Evolutionary conservation across 2,888 invertebrate genomes (phyloP), one percentile per base, ranked within the genome.

Genomic region (Monopis laevigella): DNA sequence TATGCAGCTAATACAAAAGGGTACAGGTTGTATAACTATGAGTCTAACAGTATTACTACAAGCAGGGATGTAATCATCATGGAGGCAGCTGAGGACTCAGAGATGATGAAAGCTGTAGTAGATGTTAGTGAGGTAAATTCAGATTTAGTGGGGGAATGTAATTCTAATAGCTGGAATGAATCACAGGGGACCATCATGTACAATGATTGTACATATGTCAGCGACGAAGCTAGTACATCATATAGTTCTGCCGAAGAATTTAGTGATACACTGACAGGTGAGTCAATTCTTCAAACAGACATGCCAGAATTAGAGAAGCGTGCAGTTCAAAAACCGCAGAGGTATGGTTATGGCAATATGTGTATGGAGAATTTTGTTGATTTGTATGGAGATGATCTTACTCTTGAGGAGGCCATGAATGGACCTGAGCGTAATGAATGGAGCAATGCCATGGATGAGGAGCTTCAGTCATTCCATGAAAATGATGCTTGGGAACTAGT

Each of bases 21-120:
- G 1, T 46, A 46, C 11, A 16, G 45, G 2, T 26, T 45, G 1
- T 10, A 34, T 7, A 28, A 48, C n/a, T 30, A 35, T 1, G 34
- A 18, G 4, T 11, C 4, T 28, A 10, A 28, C 12, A 28, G 12
- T 4, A 6, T 28, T 6, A 3, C 10, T 2, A 47, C 16, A 13
- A 45, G 45, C 18, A 43, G 47, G 34, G 34, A 46, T 43, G 47
- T 44, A 8, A 18, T 7, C 6, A 44, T 45, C 19, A 6, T 47
- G 1, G 47, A 47, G 6, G 10, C 24, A n/a, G n/a, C n/a, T n/a
- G n/a, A n/a, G n/a, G n/a, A n/a, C n/a, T n/a, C n/a, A n/a, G n/a
- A n/a, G n/a, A n/a, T n/a, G n/a, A n/a, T n/a, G n/a, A n/a, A 24
- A 24, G 10, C 24, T 10, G 6, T 24, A 7, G 24, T 7, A 24